phyloP scores from a whole-genome alignment of 1,140 invertebrate species.

The Pomacea maculata region DNA sequence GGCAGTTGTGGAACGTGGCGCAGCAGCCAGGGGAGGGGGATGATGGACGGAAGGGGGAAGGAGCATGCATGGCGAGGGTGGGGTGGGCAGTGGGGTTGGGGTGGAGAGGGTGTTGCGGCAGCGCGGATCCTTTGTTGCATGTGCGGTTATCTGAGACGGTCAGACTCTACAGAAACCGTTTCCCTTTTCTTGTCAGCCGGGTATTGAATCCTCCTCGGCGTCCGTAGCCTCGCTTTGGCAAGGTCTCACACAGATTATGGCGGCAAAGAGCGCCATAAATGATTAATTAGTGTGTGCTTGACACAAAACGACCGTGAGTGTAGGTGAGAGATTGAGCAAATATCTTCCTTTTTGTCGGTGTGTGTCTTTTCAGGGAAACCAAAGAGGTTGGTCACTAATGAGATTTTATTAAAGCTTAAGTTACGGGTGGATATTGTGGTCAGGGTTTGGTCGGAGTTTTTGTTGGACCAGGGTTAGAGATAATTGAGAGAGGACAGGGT shows the following conservation, averaged over 20 bases:
- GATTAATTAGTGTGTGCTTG: too few relatives aligned
- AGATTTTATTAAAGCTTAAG: not conserved
- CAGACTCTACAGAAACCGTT: not conserved
- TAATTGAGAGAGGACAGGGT: not conserved
- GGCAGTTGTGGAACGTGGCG: too few relatives aligned
- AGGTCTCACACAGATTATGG: too few relatives aligned
- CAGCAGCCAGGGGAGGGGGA: not conserved
- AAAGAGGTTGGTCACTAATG: not conserved
- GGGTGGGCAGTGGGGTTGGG: not conserved
- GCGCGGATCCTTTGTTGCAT: not conserved
- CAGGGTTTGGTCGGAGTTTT: too few relatives aligned
- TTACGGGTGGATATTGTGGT: not conserved
- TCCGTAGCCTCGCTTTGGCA: too few relatives aligned
- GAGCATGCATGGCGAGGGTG: not conserved
- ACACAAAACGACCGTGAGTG: too few relatives aligned
- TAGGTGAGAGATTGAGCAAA: too few relatives aligned
- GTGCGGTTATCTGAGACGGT: not conserved
- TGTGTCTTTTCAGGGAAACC: not conserved
- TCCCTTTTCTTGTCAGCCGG: too few relatives aligned
- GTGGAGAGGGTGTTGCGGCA: not conserved
- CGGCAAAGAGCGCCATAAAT: too few relatives aligned
- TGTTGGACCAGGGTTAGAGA: not conserved
- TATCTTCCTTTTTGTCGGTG: not conserved
- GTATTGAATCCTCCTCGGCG: too few relatives aligned
- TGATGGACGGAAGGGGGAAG: not conserved